Evolutionary conservation across 2,888 invertebrate genomes (phyloP).

Genomic region (Cosmia pyralina): DNA sequence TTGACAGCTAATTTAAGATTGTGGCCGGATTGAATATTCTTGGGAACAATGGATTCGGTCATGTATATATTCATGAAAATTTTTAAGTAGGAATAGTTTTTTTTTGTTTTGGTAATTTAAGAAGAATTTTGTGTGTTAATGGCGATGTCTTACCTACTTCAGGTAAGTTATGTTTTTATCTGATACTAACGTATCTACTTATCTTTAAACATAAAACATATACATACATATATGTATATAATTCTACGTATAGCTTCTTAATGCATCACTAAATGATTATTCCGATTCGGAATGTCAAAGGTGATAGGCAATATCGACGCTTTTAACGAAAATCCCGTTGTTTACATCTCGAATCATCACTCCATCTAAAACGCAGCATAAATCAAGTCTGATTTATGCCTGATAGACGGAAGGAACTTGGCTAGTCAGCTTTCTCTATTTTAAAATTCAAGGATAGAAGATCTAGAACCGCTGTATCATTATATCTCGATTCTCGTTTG

Average conservation of each 20-base stretch:
- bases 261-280: constrained; percentile 1
- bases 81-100: constrained; percentile 24
- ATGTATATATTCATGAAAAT: constrained; percentile 57
- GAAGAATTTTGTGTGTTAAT: constrained; percentile 42
- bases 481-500: constrained; percentile 44
- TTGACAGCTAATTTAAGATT: constrained; percentile 63
- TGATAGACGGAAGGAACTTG: constrained; percentile 61
- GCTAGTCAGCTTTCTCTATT: constrained; percentile 59
- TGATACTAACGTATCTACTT: background rate
- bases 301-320: constrained; percentile 15
- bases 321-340: constrained; percentile 44
- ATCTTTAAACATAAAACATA: background rate
- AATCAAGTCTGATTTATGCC: constrained; percentile 56
- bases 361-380: constrained; percentile 56
- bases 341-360: constrained; percentile 61
- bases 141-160: constrained; percentile 20
- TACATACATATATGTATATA: no score
- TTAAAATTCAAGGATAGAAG: constrained; percentile 63
- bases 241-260: background rate
- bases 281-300: constrained; percentile 19
- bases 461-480: constrained; percentile 48
- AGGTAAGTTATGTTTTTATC: background rate
- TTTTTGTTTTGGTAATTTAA: constrained; percentile 45
- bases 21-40: constrained; percentile 56
- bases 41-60: constrained; percentile 60